Conservation (phyloP, 2,113 vertebrate genomes). For the Hyaena hyaena region DNA sequence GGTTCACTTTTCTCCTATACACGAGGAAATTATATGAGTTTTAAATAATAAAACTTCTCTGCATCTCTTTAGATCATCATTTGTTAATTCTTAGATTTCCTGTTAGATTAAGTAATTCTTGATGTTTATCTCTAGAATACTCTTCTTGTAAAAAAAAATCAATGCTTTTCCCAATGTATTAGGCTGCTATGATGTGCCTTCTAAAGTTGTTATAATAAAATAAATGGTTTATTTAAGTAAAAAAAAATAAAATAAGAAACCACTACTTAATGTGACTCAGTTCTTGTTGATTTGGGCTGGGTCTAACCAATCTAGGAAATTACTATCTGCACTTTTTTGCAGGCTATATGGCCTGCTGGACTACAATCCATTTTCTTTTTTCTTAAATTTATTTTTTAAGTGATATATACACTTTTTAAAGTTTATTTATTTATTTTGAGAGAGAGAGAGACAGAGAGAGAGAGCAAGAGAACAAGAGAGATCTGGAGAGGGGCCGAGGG, state of each 20-base stretch:
- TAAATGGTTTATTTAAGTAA: background rate
- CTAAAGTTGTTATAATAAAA: background rate
- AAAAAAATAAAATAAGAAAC: background rate
- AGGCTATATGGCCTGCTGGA: background rate
- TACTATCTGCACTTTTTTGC: background rate
- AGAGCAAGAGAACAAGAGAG: too few relatives aligned
- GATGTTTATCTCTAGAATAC: slow-evolving; percentile 20
- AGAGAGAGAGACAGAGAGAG: too few relatives aligned
- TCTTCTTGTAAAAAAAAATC: background rate
- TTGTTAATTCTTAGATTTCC: slow-evolving; percentile 37
- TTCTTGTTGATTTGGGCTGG: background rate
- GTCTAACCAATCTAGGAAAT: background rate
- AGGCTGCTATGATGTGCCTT: background rate
- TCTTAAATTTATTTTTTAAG: too few relatives aligned
- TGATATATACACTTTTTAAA: too few relatives aligned
- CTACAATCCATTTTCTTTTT: slow-evolving; percentile 11
- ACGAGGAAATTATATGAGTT: background rate
- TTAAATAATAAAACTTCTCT: slow-evolving; percentile 18
- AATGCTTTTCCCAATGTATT: background rate
- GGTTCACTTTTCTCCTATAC: background rate
- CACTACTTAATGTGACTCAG: background rate
- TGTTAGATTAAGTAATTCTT: background rate
- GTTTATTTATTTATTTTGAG: too few relatives aligned
- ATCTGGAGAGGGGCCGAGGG: too few relatives aligned
- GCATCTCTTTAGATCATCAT: background rate